Conservation (phyloP, 2,797 vertebrate genomes). For the Champsocephalus esox region DNA sequence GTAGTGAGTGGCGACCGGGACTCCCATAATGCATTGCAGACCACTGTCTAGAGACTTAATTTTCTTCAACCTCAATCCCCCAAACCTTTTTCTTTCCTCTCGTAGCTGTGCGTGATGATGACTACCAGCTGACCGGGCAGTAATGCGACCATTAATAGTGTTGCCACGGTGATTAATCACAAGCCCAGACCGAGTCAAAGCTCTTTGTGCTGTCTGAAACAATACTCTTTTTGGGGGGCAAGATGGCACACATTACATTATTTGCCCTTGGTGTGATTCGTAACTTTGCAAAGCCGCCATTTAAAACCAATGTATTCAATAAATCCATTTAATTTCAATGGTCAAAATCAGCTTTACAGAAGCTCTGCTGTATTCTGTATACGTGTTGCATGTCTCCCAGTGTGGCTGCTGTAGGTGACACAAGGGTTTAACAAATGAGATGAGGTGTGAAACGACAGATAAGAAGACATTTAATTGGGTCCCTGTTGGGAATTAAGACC, state of each 20-base stretch:
- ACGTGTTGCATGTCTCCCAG: conserved; percentile 16
- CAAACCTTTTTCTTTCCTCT: conserved; percentile 48
- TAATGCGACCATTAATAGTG: conserved; percentile 72
- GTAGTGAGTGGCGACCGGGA: conserved; percentile 51
- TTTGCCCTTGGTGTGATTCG: conserved; percentile 44
- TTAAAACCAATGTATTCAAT: conserved; percentile 10
- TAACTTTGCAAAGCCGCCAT: conserved; percentile 28
- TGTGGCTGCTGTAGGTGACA: conserved; percentile 25
- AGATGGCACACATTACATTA: neutral
- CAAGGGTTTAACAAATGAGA: conserved; percentile 51
- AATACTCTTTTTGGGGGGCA: conserved; percentile 28
- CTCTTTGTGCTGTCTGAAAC: conserved; percentile 40
- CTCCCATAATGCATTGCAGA: conserved; percentile 76
- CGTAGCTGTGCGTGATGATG: conserved; percentile 55
- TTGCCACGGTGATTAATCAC: conserved; percentile 77
- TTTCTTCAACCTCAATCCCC: conserved; percentile 65
- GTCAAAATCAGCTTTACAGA: neutral
- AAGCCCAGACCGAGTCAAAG: conserved; percentile 49
- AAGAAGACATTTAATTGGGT: conserved; percentile 57
- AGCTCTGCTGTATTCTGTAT: neutral
- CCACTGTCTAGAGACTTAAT: conserved; percentile 76
- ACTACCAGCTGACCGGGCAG: conserved; percentile 66
- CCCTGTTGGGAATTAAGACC: conserved; percentile 38
- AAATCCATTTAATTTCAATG: conserved; percentile 5
- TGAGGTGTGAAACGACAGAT: conserved; percentile 53